Conservation (phyloP, 2,113 vertebrate genomes). For the Tragelaphus strepsiceros region DNA sequence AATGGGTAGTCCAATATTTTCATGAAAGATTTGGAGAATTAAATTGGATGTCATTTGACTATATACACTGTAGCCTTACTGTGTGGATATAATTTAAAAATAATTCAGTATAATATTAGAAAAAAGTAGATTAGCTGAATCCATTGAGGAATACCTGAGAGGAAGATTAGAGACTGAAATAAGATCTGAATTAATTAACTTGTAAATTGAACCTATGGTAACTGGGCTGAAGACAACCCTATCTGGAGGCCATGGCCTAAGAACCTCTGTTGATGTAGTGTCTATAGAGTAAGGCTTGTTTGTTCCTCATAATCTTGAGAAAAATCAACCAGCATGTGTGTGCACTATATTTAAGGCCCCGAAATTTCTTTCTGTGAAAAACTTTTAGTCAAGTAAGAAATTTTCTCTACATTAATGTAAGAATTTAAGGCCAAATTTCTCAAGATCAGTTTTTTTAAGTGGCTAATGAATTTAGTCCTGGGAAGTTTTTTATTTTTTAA, state of each 20-base stretch:
- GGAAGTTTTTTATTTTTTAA: background rate
- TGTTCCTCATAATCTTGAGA: background rate
- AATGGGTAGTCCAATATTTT: background rate
- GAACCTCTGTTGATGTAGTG: background rate
- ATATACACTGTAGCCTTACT: background rate
- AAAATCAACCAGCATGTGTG: background rate
- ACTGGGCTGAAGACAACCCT: background rate
- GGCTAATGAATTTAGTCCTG: background rate
- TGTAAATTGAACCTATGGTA: background rate
- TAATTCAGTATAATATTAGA: background rate
- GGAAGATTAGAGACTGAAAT: background rate
- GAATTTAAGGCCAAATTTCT: background rate
- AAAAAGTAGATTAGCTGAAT: background rate
- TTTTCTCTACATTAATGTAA: background rate
- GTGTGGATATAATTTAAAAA: background rate
- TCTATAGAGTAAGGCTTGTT: background rate
- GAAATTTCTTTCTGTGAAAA: background rate
- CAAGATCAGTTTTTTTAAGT: background rate
- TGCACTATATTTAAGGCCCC: background rate
- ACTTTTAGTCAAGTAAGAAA: background rate
- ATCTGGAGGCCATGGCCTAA: background rate
- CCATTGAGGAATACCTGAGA: background rate
- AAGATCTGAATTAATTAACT: background rate
- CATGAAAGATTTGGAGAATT: background rate
- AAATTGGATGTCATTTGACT: background rate